These are phyloP conservation scores for Miichthys miiuy DNA, from an alignment of 2,797 vertebrate genomes.

Conservation along the genomic window DNA sequence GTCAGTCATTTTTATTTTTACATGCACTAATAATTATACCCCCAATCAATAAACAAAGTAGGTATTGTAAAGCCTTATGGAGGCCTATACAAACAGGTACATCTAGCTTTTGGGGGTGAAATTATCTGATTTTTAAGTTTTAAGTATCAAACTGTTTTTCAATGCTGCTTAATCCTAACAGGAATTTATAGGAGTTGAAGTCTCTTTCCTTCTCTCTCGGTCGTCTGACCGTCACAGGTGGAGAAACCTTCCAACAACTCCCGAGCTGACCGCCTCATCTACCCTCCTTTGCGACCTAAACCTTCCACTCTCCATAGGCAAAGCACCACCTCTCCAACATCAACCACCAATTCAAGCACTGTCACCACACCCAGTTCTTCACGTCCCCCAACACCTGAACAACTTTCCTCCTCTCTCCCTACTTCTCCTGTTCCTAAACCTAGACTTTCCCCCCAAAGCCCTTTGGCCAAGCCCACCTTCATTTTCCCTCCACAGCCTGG, in stretches of 20 bases:
- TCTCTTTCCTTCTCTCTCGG: not conserved
- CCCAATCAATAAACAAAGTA: not conserved
- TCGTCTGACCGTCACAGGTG: slow-evolving; percentile 62
- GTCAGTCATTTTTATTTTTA: slow-evolving; percentile 45
- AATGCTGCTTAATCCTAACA: not conserved
- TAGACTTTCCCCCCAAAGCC: not conserved
- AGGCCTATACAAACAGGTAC: not conserved
- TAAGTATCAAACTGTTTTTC: not conserved
- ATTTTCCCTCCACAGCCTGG: slow-evolving; percentile 35
- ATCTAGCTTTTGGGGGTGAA: not conserved
- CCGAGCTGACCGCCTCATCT: slow-evolving; percentile 85
- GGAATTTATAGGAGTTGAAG: not conserved
- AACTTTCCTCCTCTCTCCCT: not conserved
- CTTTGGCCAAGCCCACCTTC: slow-evolving; percentile 47
- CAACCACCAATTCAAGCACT: slow-evolving; percentile 2
- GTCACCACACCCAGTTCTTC: slow-evolving; percentile 4
- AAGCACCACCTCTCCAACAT: not conserved
- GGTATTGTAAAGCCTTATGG: not conserved
- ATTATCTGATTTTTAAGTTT: not conserved
- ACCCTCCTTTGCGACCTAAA: slow-evolving; percentile 80
- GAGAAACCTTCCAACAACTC: slow-evolving; percentile 70
- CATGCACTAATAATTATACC: not conserved
- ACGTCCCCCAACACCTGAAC: not conserved
- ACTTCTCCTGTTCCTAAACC: slow-evolving; percentile 14
- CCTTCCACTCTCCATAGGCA: not conserved